A percentile compares a stretch with the other conserved stretches of the same genome.
phyloP scores from a whole-genome alignment of 2,113 vertebrate genomes.

The Diadophis punctatus region DNA sequence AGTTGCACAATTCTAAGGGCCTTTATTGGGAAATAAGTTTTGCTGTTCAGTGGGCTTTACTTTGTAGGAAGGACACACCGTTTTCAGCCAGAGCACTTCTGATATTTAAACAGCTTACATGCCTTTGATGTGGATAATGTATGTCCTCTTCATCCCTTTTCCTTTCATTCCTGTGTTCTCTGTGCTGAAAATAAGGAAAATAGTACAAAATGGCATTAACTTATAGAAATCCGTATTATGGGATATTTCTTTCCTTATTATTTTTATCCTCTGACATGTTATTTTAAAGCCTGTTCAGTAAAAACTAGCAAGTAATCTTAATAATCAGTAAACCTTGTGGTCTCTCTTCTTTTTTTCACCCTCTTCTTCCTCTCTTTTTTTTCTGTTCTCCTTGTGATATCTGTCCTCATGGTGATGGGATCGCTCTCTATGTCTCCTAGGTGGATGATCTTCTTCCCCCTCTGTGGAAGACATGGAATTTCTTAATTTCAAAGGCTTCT shows the following conservation, averaged over 20 bases:
- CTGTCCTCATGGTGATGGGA: constrained; percentile 33
- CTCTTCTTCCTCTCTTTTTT: constrained; percentile 43
- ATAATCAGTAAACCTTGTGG: constrained; percentile 62
- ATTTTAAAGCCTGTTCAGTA: not conserved
- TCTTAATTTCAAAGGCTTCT: constrained; percentile 48
- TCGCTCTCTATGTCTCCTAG: constrained; percentile 53
- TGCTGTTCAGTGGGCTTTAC: not conserved
- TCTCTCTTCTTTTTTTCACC: constrained; percentile 36
- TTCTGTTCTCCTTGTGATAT: constrained; percentile 56
- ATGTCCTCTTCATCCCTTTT: constrained; percentile 33
- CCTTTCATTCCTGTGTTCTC: constrained; percentile 37
- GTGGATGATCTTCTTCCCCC: constrained; percentile 46
- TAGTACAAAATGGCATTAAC: not conserved
- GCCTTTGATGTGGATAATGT: constrained; percentile 35
- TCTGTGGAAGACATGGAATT: constrained; percentile 35
- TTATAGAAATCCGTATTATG: not conserved
- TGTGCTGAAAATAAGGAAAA: constrained; percentile 45
- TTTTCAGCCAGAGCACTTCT: not conserved
- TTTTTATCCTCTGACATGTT: not conserved
- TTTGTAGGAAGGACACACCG: not conserved
- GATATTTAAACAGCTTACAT: constrained; percentile 13
- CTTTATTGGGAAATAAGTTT: not conserved
- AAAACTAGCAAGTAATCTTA: not conserved
- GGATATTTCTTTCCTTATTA: not conserved
- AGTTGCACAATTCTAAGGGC: not conserved